Base-by-base conservation (phyloP, 2,888 invertebrate species). In the Tortrix viridana region DNA sequence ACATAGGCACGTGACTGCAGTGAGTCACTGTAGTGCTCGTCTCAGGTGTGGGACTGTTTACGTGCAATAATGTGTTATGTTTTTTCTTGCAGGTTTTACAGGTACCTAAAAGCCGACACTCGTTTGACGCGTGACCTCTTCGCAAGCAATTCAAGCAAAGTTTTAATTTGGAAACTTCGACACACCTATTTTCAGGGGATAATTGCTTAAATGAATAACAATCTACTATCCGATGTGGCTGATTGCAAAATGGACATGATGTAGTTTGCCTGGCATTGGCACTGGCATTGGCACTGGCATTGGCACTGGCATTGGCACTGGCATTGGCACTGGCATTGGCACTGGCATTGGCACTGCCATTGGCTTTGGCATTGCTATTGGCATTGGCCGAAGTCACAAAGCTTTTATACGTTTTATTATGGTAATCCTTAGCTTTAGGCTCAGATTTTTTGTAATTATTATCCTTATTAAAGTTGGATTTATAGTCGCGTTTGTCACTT, bases 81-180 rank as follows among this genome's bases (percentile, higher is more conserved):
- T 48, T 60, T 53, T 47, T 37, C 6, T 49, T 60, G 38, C 60
- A 63, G 16, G 32, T 47, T 44, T 22, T 37, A 26, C 60, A 65
- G 6, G 54, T 19, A 19, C 58, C 60, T 9, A 56, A 16, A 6
- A 41, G 19, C 0, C 54, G 53, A 44, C 65, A 61, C n/a, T 16
- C n/a, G 2, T 14, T 4, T 1, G 19, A 6, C 5, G 18, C 12
- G 16, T 65, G 61, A 18, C 62, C 59, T 9, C 49, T 47, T 20
- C 67, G 47, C 9, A 65, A 61, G 55, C 67, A 65, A n/a, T 62
- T 65, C 14, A 37, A 16, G 18, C 66, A 67, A 12, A 67, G 50
- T 14, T 55, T 60, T 7, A 63, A 47, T 43, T 46, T 57, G 6
- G 4, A 23, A 4, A 56, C 57, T 46, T 56, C 60, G 46, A 1